Conservation (phyloP, 2,888 invertebrate species). For the Barypeithes pellucidus region DNA sequence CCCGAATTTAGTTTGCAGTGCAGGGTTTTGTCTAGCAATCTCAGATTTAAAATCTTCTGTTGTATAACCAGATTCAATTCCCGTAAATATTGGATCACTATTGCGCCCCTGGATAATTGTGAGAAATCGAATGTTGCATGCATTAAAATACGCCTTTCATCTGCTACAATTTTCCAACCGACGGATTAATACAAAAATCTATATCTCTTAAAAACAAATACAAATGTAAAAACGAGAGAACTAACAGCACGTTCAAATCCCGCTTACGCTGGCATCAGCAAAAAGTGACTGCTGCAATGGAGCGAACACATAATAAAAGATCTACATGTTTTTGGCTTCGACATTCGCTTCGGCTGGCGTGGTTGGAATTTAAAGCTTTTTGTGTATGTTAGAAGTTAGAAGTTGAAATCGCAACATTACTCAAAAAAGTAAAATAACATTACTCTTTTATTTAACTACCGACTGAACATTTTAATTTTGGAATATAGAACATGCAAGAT, state of each 20-base stretch:
- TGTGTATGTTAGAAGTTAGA: background rate
- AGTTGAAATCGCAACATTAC: background rate
- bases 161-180: too few relatives aligned
- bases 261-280: conserved; percentile 6
- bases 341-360: background rate
- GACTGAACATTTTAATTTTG: background rate
- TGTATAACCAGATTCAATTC: too few relatives aligned
- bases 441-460: background rate
- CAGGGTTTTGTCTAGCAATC: too few relatives aligned
- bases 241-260: conserved; percentile 5
- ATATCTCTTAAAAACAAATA: conserved; percentile 9
- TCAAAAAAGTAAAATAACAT: background rate
- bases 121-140: too few relatives aligned
- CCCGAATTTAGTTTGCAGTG: too few relatives aligned
- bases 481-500: too few relatives aligned
- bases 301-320: conserved; percentile 17
- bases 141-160: too few relatives aligned
- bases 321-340: conserved; percentile 22
- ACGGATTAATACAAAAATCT: background rate
- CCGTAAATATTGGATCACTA: too few relatives aligned
- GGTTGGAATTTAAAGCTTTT: conserved; percentile 15
- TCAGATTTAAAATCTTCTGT: too few relatives aligned
- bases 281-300: conserved; percentile 12
- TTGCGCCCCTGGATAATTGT: too few relatives aligned
- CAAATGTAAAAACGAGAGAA: conserved; percentile 8